Conservation (phyloP, 2,113 vertebrate genomes). For the Chascanopsetta lugubris region DNA sequence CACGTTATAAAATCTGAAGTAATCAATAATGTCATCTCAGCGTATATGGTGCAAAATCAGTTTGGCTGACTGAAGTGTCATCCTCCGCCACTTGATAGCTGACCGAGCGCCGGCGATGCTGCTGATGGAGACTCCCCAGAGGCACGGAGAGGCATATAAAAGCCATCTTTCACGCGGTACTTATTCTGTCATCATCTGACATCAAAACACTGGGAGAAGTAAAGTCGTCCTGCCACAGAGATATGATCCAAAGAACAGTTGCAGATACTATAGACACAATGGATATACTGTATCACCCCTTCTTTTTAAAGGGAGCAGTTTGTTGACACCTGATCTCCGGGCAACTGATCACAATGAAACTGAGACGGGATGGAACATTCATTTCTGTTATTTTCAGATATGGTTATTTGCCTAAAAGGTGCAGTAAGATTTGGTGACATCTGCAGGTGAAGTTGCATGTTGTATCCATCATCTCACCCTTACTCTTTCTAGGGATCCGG, state of each 20-base stretch:
- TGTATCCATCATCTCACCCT: too few relatives aligned
- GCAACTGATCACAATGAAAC: conserved; percentile 23
- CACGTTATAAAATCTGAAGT: conserved; percentile 49
- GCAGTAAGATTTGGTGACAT: too few relatives aligned
- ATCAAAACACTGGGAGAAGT: conserved; percentile 14
- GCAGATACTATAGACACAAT: neutral
- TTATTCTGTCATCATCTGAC: conserved; percentile 38
- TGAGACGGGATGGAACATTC: neutral
- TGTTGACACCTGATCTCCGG: conserved; percentile 14
- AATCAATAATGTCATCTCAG: conserved; percentile 55
- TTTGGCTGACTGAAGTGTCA: conserved; percentile 42
- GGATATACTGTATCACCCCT: conserved; percentile 11
- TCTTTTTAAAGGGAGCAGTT: conserved; percentile 12
- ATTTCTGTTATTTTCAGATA: conserved; percentile 3
- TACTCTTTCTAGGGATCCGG: too few relatives aligned
- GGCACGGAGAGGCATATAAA: conserved; percentile 27
- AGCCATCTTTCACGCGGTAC: conserved; percentile 12
- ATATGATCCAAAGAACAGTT: conserved; percentile 2
- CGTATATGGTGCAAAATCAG: conserved; percentile 32
- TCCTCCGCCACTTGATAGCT: conserved; percentile 28
- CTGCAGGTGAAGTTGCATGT: too few relatives aligned
- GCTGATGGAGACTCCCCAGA: conserved; percentile 25
- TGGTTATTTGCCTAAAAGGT: too few relatives aligned
- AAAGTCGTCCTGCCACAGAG: neutral
- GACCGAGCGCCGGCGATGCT: conserved; percentile 16